Evolutionary conservation across 2,113 vertebrate species (phyloP).

Genomic region (Actinemys pallida): DNA sequence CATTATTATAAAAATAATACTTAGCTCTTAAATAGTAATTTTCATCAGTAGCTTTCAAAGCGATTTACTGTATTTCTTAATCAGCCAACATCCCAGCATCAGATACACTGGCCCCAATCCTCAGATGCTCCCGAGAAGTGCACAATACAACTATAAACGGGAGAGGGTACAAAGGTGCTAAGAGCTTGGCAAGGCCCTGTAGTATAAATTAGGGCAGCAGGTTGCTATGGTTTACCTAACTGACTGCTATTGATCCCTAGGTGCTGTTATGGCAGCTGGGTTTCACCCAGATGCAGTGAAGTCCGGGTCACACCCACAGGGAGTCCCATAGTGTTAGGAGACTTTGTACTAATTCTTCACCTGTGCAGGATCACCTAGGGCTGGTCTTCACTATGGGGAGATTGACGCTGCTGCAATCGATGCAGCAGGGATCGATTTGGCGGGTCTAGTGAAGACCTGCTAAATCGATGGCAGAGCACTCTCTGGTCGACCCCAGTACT

Average conservation of each 20-base stretch:
- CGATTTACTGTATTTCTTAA: constrained; percentile 14
- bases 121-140: constrained; percentile 20
- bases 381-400: too few relatives aligned
- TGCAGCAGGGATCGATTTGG: too few relatives aligned
- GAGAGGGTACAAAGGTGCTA: constrained; percentile 35
- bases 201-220: constrained; percentile 66
- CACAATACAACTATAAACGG: constrained; percentile 19
- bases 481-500: too few relatives aligned
- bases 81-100: constrained; percentile 25
- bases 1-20: background rate
- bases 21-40: background rate
- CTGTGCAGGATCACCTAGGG: constrained; percentile 5
- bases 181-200: constrained; percentile 44
- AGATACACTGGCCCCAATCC: background rate
- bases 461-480: too few relatives aligned
- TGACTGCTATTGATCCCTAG: constrained; percentile 65
- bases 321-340: too few relatives aligned
- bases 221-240: constrained; percentile 65
- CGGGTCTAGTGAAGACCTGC: too few relatives aligned
- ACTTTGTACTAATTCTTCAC: background rate
- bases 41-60: background rate
- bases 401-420: too few relatives aligned
- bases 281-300: constrained; percentile 32
- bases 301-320: constrained; percentile 29
- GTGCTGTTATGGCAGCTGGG: constrained; percentile 56